Evolutionary conservation across 2,888 invertebrate species (phyloP), one percentile per base, ranked within the genome.

Genomic region (Trachelus tabidus): DNA sequence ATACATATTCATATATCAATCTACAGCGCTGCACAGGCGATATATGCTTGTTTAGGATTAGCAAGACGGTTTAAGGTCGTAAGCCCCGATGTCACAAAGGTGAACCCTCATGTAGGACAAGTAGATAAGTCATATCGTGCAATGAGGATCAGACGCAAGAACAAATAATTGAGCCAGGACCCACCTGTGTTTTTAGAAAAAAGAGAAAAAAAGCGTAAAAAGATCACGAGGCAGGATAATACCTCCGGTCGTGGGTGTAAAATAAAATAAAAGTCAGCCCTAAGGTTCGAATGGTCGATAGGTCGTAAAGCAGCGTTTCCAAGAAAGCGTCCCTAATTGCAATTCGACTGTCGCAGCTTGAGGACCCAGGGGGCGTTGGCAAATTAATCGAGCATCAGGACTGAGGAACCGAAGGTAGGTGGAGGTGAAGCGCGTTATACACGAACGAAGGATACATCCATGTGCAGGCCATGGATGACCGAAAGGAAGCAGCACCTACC

Each of bases 1-100:
- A 84, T 86, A 80, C 83, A 86, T 88, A 86, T 87, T 87, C 88
- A 87, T 86, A 86, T 85, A 86, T 69, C 71, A 73, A 75, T 80
- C 80, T 77, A 81, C 80, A 77, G 79, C 82, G 35, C 12, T 12
- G 77, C 80, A 79, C 78, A 76, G 80, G 77, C 83, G 80, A 79
- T 76, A 76, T 78, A 74, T 73, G 33, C 68, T 35, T 81, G 85
- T 83, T 85, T 84, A 82, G 82, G 83, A 87, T 87, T 87, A 87
- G 84, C 84, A 83, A 79, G 81, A 82, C 74, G 15, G 78, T 82
- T 83, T 83, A 84, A 84, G 83, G 80, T 83, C 82, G 76, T 81
- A 85, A 86, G 82, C 85, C 84, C 83, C 68, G 80, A 81, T 81
- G 81, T 79, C 76, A 76, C 73, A 75, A 78, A 80, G 73, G 79